These are phyloP conservation scores for Caracal caracal DNA, from an alignment of 2,113 vertebrate species.

Conservation along the genomic window DNA sequence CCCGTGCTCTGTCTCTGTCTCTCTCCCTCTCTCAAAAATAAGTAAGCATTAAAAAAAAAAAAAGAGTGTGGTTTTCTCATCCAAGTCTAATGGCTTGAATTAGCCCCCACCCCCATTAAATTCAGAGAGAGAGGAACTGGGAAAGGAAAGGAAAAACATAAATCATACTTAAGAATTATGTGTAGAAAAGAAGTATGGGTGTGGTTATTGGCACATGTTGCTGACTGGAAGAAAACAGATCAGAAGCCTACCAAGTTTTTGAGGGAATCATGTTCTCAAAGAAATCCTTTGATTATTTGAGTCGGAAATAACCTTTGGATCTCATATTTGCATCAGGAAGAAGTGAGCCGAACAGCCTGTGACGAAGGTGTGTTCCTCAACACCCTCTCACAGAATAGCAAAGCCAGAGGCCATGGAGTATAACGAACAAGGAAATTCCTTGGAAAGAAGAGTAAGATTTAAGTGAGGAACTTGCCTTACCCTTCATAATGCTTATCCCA, in stretches of 20 bases:
- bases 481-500: not conserved
- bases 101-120: not conserved
- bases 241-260: not conserved
- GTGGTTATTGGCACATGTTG: not conserved
- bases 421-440: not conserved
- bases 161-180: not conserved
- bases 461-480: not conserved
- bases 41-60: too few species aligned
- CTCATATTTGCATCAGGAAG: not conserved
- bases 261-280: not conserved
- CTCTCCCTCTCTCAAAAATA: too few species aligned
- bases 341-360: not conserved
- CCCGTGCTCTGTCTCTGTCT: too few species aligned
- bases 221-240: not conserved
- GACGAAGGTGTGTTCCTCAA: not conserved
- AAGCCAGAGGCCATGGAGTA: not conserved
- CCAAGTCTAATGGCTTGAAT: not conserved
- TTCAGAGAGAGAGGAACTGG: not conserved
- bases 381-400: not conserved
- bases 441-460: not conserved
- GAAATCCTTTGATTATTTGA: not conserved
- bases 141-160: not conserved
- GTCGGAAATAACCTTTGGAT: constrained; percentile 18
- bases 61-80: not conserved
- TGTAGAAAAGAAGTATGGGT: not conserved